Conservation (phyloP, 2,797 vertebrate species). For the Sorex maritimensis region DNA sequence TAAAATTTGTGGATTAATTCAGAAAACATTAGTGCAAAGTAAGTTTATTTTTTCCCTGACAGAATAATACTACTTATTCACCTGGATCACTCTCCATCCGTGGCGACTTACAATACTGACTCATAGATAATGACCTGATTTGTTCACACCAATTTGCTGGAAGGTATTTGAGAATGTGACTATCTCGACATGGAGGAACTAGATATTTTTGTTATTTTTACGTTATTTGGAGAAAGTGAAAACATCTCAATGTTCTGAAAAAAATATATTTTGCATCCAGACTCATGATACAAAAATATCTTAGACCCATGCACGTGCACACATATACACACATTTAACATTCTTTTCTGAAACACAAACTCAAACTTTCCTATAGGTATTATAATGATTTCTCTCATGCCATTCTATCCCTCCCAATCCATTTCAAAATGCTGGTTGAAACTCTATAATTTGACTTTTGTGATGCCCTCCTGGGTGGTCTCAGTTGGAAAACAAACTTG, state of each 20-base stretch:
- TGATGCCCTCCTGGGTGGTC: not conserved
- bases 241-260: not conserved
- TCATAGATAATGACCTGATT: not conserved
- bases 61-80: not conserved
- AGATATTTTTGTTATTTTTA: not conserved
- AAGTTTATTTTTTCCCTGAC: not conserved
- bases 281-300: not conserved
- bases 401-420: not conserved
- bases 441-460: not conserved
- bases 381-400: not conserved
- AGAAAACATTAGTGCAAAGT: not conserved
- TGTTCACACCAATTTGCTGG: not conserved
- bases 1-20: not conserved
- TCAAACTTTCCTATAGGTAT: not conserved
- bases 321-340: not conserved
- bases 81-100: not conserved
- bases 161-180: not conserved
- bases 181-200: not conserved
- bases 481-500: not conserved
- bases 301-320: not conserved
- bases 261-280: not conserved
- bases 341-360: not conserved
- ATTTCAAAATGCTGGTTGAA: not conserved
- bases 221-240: slow-evolving; percentile 27
- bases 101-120: not conserved